These are phyloP conservation scores for Epizoanthus rinbou DNA, from an alignment of 92 coral and sea anemone genomes.

Conservation along the genomic window DNA sequence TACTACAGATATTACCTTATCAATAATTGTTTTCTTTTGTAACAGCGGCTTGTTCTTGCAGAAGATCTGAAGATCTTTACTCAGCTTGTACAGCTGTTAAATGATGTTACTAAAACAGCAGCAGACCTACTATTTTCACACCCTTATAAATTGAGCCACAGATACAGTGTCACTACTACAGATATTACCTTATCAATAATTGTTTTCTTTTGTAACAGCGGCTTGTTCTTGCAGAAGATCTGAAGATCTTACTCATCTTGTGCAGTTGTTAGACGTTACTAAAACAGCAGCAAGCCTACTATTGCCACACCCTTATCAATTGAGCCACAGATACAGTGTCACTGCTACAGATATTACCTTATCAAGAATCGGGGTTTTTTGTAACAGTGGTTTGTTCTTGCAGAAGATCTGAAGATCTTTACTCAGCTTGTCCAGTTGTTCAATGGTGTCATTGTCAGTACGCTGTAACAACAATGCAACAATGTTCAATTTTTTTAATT, in stretches of 20 bases:
- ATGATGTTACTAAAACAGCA: too few species aligned
- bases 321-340: too few species aligned
- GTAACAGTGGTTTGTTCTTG: slow-evolving; percentile 72
- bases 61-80: slow-evolving; percentile 65
- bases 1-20: slow-evolving; percentile 45
- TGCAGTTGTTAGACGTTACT: slow-evolving; percentile 48
- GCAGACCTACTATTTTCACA: too few species aligned
- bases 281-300: too few species aligned
- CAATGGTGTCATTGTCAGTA: slow-evolving; percentile 53
- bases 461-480: slow-evolving; percentile 41
- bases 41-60: slow-evolving; percentile 76
- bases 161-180: too few species aligned
- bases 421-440: slow-evolving; percentile 52
- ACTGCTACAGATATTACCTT: slow-evolving; percentile 41
- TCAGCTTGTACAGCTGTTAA: slow-evolving; percentile 52
- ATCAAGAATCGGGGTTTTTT: slow-evolving; percentile 53
- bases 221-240: slow-evolving; percentile 73
- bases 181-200: slow-evolving; percentile 52
- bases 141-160: too few species aligned
- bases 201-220: slow-evolving; percentile 65
- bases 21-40: slow-evolving; percentile 50
- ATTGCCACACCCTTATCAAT: too few species aligned
- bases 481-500: not conserved
- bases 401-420: slow-evolving; percentile 69
- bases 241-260: slow-evolving; percentile 61